phyloP scores from a whole-genome alignment of 2,888 invertebrate genomes.

The Philopedon plagiatum region DNA sequence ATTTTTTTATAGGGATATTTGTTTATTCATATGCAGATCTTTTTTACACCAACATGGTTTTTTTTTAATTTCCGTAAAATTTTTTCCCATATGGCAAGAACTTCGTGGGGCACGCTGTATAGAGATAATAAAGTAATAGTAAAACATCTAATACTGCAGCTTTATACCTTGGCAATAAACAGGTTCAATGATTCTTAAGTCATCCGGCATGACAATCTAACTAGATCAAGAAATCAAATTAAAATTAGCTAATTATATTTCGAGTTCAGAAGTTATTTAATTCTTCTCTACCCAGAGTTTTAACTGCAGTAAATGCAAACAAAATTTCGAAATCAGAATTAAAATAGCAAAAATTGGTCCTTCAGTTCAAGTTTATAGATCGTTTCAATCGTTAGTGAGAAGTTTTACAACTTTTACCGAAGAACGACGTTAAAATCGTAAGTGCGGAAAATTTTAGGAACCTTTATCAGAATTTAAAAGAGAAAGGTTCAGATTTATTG shows the following conservation, averaged over 20 bases:
- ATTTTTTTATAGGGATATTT: no score
- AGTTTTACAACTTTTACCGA: slow-evolving; percentile 41
- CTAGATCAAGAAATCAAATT: not conserved
- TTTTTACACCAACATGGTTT: no score
- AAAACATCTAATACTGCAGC: no score
- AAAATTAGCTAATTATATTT: not conserved
- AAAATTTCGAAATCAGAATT: slow-evolving; percentile 30
- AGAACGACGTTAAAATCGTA: slow-evolving; percentile 41
- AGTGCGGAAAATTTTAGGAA: slow-evolving; percentile 24
- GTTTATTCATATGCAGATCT: no score
- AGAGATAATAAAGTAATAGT: no score
- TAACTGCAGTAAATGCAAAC: slow-evolving; percentile 28
- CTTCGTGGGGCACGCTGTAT: no score
- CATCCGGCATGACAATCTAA: no score
- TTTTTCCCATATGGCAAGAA: no score
- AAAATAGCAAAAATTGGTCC: slow-evolving; percentile 43
- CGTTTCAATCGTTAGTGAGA: slow-evolving; percentile 40
- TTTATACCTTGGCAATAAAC: no score
- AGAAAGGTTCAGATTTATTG: slow-evolving; percentile 2
- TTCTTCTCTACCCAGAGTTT: not conserved
- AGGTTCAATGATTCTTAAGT: no score
- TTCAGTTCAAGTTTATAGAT: slow-evolving; percentile 37
- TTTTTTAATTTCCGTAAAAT: no score
- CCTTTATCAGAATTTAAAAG: not conserved
- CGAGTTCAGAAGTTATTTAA: not conserved